phyloP scores from a whole-genome alignment of 2,888 invertebrate species.

The Xanthia togata region DNA sequence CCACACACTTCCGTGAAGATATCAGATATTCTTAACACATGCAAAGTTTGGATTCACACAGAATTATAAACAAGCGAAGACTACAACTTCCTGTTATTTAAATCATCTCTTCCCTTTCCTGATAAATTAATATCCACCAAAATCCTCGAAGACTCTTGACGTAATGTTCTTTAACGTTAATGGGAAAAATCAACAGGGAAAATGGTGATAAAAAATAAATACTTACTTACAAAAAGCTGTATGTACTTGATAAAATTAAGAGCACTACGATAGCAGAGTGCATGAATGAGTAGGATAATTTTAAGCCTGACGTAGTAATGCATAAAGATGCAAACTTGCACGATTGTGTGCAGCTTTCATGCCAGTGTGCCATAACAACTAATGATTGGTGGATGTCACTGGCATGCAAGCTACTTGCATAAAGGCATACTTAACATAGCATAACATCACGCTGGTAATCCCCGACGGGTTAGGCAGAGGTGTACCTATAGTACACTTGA shows the following conservation, averaged over 20 bases:
- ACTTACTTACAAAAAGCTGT: neutral
- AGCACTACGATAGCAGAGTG: slow-evolving; percentile 20
- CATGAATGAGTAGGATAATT: slow-evolving; percentile 51
- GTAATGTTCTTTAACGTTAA: slow-evolving; percentile 7
- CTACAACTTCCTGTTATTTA: slow-evolving; percentile 33
- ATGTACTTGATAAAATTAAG: slow-evolving; percentile 21
- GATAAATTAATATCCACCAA: neutral
- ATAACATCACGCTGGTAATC: too few relatives aligned
- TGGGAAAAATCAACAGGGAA: slow-evolving; percentile 17
- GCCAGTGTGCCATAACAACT: neutral
- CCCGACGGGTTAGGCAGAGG: too few relatives aligned
- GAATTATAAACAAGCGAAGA: slow-evolving; percentile 33
- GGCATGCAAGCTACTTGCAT: neutral
- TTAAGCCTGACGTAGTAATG: slow-evolving; percentile 25
- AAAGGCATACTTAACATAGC: too few relatives aligned
- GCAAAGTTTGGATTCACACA: slow-evolving; percentile 1
- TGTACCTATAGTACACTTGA: too few relatives aligned
- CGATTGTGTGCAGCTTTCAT: neutral
- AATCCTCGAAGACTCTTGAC: slow-evolving; percentile 13
- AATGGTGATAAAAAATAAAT: slow-evolving; percentile 6
- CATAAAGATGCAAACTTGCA: neutral
- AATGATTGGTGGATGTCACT: neutral
- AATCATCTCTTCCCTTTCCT: slow-evolving; percentile 14
- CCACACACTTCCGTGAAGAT: slow-evolving; percentile 13
- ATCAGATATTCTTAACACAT: slow-evolving; percentile 14